Evolutionary conservation across 2,113 vertebrate genomes (phyloP).

Genomic region (Microcebus tavaratra): DNA sequence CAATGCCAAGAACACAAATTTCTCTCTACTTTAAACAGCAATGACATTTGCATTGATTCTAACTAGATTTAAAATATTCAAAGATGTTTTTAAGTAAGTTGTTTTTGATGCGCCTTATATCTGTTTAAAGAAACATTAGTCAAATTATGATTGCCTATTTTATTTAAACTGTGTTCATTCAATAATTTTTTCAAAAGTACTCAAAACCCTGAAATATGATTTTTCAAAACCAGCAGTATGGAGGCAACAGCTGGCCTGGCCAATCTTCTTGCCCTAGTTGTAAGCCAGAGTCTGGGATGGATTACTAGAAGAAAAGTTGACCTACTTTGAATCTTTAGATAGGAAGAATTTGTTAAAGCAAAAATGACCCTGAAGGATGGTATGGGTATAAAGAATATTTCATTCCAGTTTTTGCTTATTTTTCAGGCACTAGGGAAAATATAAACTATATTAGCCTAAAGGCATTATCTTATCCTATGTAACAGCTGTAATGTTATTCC

Average conservation of each 20-base stretch:
- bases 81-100: neutral
- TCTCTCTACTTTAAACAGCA: neutral
- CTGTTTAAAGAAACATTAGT: neutral
- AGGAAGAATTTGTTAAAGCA: conserved; percentile 2
- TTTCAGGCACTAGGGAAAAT: conserved; percentile 28
- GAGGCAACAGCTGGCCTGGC: conserved; percentile 20
- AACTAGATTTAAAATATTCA: conserved; percentile 8
- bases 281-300: neutral
- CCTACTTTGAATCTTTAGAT: conserved; percentile 50
- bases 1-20: neutral
- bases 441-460: conserved; percentile 35
- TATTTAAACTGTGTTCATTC: neutral
- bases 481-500: neutral
- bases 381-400: neutral
- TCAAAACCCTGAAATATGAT: neutral
- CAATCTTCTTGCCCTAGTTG: neutral
- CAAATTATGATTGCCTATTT: neutral
- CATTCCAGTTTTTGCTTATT: conserved; percentile 52
- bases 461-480: conserved; percentile 20
- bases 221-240: conserved; percentile 22
- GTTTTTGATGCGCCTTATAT: neutral
- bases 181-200: neutral
- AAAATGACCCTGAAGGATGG: conserved; percentile 31
- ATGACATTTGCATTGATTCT: neutral
- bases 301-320: conserved; percentile 54